Evolutionary conservation across 1,140 invertebrate genomes (phyloP), one percentile per base, ranked within the genome.

Genomic region (Lepeophtheirus salmonis): DNA sequence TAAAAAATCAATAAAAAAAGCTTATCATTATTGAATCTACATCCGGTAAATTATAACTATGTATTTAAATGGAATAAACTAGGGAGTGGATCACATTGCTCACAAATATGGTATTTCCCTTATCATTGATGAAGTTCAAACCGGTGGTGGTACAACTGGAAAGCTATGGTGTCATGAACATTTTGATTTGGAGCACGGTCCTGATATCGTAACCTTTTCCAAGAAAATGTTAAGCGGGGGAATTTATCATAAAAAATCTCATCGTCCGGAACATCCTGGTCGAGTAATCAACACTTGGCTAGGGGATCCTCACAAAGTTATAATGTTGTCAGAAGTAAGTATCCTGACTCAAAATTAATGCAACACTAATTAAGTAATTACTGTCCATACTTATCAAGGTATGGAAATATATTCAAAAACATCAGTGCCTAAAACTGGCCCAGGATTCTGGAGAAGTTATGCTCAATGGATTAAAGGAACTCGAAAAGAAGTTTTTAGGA

Each of bases 251-350:
- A 78, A 76, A 52, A 71, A 77, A 10, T 79, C 63, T 77, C 77
- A 65, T 67, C 82, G 81, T 62, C 80, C 84, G 3, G 76, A 78
- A 50, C 79, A 89, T 68, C 73, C 85, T 0, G 95, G 89, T 68
- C 75, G 94, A 60, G 84, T 98, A 55, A 97, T 96, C 70, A 98
- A 97, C 70, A 98, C 95, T 1, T 97, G 94, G 95, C 84, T 97
- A 79, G 95, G 95, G n/a, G 95, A 98, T 71, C 94, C 95, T 10
- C 80, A 85, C 17, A 97, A 97, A 75, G 67, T 97, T 14, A 72
- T 94, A n/a, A 69, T 98, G 0, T 69, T 98, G 30, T 84, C 94
- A 70, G 79, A 79, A 63, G 57, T 54, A 54, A 54, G 52, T 3
- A 2, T 54, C 23, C 52, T n/a, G 23, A 54, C n/a, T 2, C 16